Evolutionary conservation across 1,140 invertebrate species (phyloP).

Genomic region (Diabrotica virgifera): DNA sequence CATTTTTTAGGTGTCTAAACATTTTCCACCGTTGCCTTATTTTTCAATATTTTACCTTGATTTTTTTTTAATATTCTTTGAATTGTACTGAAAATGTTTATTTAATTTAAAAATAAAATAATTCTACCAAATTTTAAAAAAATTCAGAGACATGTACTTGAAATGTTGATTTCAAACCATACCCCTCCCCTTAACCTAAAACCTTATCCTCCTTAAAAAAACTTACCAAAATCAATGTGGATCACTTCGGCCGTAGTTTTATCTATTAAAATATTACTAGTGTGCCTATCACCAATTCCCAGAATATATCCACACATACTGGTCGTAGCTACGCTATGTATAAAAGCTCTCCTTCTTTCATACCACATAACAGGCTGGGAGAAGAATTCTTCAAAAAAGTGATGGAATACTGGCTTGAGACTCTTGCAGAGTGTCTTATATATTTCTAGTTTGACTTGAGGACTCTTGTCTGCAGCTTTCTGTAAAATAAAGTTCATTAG

Average conservation of each 20-base stretch:
- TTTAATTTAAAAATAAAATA: no score
- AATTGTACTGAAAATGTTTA: no score
- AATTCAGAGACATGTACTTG: no score
- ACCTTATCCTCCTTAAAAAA: no score
- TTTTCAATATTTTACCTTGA: no score
- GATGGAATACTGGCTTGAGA: conserved; percentile 84
- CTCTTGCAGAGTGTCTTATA: conserved; percentile 70
- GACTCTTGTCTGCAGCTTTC: conserved; percentile 22
- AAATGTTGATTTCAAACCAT: no score
- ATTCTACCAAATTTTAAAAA: no score
- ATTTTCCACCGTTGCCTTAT: no score
- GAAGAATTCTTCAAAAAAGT: conserved; percentile 89
- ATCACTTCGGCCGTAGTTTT: conserved; percentile 84
- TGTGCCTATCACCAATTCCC: conserved; percentile 88
- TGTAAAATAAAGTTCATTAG: conserved; percentile 25
- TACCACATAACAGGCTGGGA: conserved; percentile 82
- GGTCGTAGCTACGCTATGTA: conserved; percentile 76
- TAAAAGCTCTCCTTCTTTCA: conserved; percentile 78
- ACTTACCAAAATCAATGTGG: conserved; percentile 89
- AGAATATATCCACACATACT: conserved; percentile 92
- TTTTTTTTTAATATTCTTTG: no score
- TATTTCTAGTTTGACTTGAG: conserved; percentile 48
- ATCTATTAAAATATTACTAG: conserved; percentile 90
- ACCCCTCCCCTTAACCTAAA: no score
- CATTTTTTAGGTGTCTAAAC: no score